Base-by-base conservation (phyloP, 2,888 invertebrate species). In the Zelleria hepariella region DNA sequence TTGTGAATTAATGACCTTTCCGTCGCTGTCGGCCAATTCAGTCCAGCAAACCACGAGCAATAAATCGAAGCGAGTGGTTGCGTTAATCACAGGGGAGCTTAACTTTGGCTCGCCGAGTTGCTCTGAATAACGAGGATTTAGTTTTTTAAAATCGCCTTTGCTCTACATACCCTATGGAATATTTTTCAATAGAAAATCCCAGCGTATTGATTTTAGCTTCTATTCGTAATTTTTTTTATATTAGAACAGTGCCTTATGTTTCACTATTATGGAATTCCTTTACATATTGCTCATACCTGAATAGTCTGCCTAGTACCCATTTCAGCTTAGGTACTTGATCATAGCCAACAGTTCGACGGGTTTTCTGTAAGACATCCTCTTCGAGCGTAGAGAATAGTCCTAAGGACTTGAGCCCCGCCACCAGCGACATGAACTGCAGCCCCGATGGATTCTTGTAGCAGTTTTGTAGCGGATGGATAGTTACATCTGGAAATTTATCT, bases 391-490 rank as follows among this genome's bases (percentile, higher is more conserved):
- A 32, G 32, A 5, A 5, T 5, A 53, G 53, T 1, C 67, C 66
- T 2, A 86, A 59, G 0, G 78, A 76, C 61, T 81, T 84, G 64
- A 83, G 61, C 0, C 74, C 77, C 1, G 82, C 84, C 2, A 80
- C 62, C 60, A 80, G 75, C 20, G 74, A 67, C 77, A 82, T 78
- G 59, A 84, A 85, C 51, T 72, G 62, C 2, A 83, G 62, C 0
- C 64, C 68, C 1, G 73, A 66, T 0, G 75, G 69, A 47, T 79
- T 79, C 5, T 65, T 26, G 62, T 71, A 80, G 62, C 86, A 86
- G 62, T 68, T 74, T n/a, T 64, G 64, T 23, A 83, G 54, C 5
- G 80, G 70, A 4, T 67, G 68, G 58, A 86, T 74, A 6, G 85
- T 81, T 0, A 86, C 82, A 65, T 85, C 86, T 86, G 75, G 18